These are phyloP conservation scores for Acanthaster planci DNA, from an alignment of 35 echinoderm and acorn worm species.

Conservation along the genomic window DNA sequence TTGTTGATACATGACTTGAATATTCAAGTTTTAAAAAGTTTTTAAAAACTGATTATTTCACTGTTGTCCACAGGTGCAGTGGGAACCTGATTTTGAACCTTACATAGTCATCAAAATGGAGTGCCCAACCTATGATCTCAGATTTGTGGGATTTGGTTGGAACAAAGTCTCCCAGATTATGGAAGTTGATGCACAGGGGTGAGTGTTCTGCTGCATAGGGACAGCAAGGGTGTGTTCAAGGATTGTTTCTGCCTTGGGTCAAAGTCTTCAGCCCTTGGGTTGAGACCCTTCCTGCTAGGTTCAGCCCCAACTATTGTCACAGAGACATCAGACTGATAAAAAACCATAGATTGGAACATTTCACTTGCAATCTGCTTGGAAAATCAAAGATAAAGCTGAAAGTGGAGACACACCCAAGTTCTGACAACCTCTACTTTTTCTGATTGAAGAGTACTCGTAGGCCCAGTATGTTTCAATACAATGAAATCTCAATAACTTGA, in stretches of 20 bases:
- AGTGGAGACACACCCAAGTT: too few species aligned
- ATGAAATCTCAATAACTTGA: too few species aligned
- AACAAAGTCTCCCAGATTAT: slow-evolving; percentile 96
- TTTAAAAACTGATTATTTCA: too few species aligned
- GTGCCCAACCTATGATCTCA: slow-evolving; percentile 78
- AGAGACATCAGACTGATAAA: neutral
- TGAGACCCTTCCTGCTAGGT: neutral
- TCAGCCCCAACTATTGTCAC: neutral
- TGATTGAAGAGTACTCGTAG: too few species aligned
- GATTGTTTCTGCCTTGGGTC: neutral
- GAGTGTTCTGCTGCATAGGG: neutral
- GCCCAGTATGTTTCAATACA: too few species aligned
- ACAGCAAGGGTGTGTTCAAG: neutral
- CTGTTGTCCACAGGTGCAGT: slow-evolving; percentile 59
- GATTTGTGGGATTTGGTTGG: slow-evolving; percentile 97
- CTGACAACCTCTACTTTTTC: too few species aligned
- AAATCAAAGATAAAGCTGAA: neutral
- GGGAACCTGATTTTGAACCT: slow-evolving; percentile 94
- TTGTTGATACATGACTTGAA: too few species aligned
- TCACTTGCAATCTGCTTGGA: neutral
- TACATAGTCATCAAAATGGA: slow-evolving; percentile 94
- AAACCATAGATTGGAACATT: neutral
- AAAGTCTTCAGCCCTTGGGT: neutral
- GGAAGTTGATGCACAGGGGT: slow-evolving; percentile 91
- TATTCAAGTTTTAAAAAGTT: too few species aligned